Conservation (phyloP, 2,113 vertebrate species). For the Thermophis baileyi region DNA sequence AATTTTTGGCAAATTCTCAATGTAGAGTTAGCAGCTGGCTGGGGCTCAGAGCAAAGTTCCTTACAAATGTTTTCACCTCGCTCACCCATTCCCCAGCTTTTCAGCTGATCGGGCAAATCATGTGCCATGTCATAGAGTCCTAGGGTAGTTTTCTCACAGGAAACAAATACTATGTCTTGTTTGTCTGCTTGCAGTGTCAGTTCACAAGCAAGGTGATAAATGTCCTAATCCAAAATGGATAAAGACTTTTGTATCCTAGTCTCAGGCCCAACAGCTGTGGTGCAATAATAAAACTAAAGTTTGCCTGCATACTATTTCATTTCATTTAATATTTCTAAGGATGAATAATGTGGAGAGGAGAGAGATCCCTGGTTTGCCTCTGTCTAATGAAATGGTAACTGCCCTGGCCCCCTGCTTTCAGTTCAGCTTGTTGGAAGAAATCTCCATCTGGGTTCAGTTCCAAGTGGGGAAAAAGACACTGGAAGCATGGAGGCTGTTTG, state of each 20-base stretch:
- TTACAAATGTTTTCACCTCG: not conserved
- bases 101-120: not conserved
- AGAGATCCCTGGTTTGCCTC: not conserved
- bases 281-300: not conserved
- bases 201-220: not conserved
- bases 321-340: not conserved
- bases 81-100: not conserved
- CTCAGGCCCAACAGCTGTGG: not conserved
- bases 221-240: not conserved
- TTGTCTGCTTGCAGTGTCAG: not conserved
- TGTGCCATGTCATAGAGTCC: not conserved
- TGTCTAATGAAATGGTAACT: not conserved
- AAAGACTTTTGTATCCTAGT: not conserved
- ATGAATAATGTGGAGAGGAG: not conserved
- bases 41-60: not conserved
- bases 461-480: no score
- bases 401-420: not conserved
- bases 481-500: no score
- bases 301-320: not conserved
- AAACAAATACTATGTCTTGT: not conserved
- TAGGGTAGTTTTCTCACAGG: not conserved
- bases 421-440: no score
- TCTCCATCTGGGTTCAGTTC: no score
- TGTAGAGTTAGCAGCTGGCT: not conserved
- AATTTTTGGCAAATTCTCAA: not conserved